Evolutionary conservation across 2,797 vertebrate species (phyloP), one percentile per base, ranked within the genome.

Genomic region (Brachyrhaphis roseni): DNA sequence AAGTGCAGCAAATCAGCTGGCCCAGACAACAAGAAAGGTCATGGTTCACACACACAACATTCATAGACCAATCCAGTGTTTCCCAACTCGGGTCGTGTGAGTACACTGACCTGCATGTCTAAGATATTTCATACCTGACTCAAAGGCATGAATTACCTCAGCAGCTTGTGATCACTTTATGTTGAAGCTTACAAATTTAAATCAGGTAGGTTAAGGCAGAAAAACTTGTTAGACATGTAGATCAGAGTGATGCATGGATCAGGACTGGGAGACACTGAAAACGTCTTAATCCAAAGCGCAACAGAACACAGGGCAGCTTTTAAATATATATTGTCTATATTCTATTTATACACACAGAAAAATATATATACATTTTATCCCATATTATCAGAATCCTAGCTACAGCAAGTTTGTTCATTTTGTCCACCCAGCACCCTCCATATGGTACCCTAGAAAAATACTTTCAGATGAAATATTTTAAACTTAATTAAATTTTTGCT

Each of bases 1-100:
- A 4, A 23, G 26, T 76, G 49, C 45, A 46, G 73, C 82, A 78
- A 41, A 76, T 64, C 39, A 75, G 0, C 43, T 76, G 59, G 64
- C 45, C 68, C 31, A 45, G 78, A 41, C 34, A 18, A 34, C 31
- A 20, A 34, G 31, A 16, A 34, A 18, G 31, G 31, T 20, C 31
- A 36, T 34, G 51, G 51, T 53, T 53, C 55, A 59, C 55, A 15
- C 55, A 15, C 55, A 59, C n/a, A 31, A 28, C n/a, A 28, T 31
- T 28, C 57, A 64, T 18, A 15, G 28, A 36, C 16, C 8, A 6
- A 18, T 34, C 34, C 59, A 18, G 15, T 64, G 31, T 64, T 34
- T 34, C 31, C 59, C 59, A 64, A 31, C 57, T 28, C 57, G 5
- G 28, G 57, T 5, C 5, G 12, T 31, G 26, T 31, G 57, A 31